Conservation (phyloP, 2,888 invertebrate genomes). For the Tolmerus cingulatus region DNA sequence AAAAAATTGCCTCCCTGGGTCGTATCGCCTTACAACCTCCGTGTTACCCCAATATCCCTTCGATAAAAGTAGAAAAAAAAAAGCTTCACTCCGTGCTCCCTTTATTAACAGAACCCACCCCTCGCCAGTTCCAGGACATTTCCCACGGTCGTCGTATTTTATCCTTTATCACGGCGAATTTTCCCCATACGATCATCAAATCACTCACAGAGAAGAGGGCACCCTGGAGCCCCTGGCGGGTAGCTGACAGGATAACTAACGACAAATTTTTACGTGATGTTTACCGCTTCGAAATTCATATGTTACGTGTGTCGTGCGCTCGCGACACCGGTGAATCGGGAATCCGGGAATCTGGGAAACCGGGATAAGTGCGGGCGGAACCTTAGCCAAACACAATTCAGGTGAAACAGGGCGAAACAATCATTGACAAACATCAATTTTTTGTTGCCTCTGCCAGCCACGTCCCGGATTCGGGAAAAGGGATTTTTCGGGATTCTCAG, state of each 20-base stretch:
- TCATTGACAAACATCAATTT: slow-evolving; percentile 6
- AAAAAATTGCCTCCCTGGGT: background rate
- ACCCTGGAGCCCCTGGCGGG: background rate
- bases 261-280: slow-evolving; percentile 5
- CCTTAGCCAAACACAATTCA: slow-evolving; percentile 1
- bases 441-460: background rate
- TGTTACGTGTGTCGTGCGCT: background rate
- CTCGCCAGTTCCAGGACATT: background rate
- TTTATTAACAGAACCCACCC: background rate
- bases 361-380: background rate
- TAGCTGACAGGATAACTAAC: background rate
- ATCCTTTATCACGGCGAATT: background rate
- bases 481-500: background rate
- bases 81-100: background rate
- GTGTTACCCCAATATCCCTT: background rate
- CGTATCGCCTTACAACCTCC: background rate
- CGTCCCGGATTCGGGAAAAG: background rate
- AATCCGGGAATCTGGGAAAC: background rate
- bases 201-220: background rate
- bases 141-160: slow-evolving; percentile 4
- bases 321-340: background rate
- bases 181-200: slow-evolving; percentile 3
- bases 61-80: background rate
- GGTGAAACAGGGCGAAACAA: slow-evolving; percentile 14
- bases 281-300: background rate